Evolutionary conservation across 2,888 invertebrate species (phyloP), one percentile per base, ranked within the genome.

Genomic region (Drosophila kokeensis): DNA sequence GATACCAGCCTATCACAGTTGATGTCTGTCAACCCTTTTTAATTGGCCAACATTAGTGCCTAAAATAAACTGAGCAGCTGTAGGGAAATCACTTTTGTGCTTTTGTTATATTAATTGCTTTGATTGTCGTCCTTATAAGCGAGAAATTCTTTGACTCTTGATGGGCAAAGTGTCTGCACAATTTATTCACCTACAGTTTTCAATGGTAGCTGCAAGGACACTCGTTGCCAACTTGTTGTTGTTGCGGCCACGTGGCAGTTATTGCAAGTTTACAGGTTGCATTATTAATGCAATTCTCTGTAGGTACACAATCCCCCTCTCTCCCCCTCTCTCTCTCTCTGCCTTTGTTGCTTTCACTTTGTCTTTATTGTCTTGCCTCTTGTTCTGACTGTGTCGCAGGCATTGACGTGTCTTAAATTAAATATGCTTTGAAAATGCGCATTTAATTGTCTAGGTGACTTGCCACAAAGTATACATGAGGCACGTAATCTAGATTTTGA

Each of bases 341-440:
- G 8, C 29, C 10, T 11, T 8, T 42, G 10, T 27, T 18, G 32
- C 10, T 10, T 27, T 40, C 15, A 29, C n/a, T 8, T 40, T 29
- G 24, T 30, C 30, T 15, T 45, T 13, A 34, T 4, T 15, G 42
- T 10, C 4, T 48, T 24, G 24, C 24, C 18, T 18, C 27, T 45
- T 55, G 36, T 40, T 54, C 11, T 32, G 27, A 27, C 21, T 61
- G 34, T 13, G 24, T 2, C 49, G 11, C 21, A 57, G 32, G 21
- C 30, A 54, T 76, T 80, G 79, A 79, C 79, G 79, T 79, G 76
- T 73, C 69, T 52, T 49, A 62, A 52, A 72, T 80, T 64, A 54
- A 38, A 54, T 66, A 72, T 76, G 65, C 40, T 32, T 48, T 54
- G 63, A 61, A 62, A 64, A 42, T 66, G 53, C 48, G 42, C 48